A percentile compares a stretch with the other conserved stretches of the same genome.
Conservation (phyloP, 35 echinoderm and acorn worm species). For the Diadema setosum region DNA sequence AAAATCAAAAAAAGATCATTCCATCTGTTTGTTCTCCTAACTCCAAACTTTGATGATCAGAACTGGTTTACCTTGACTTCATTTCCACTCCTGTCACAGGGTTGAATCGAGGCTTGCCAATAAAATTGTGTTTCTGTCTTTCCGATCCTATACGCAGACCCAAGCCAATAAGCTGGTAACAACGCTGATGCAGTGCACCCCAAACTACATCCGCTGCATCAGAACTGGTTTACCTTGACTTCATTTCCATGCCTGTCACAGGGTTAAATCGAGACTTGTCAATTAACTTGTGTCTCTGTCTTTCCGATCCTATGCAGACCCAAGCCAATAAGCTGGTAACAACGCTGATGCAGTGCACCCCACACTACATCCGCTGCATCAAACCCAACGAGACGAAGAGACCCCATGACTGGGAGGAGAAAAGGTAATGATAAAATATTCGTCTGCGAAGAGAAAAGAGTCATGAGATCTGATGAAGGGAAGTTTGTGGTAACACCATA, state of each 20-base stretch:
- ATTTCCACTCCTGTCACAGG: too few species aligned
- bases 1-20: too few species aligned
- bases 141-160: too few species aligned
- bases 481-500: too few species aligned
- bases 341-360: constrained; percentile 87
- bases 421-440: constrained; percentile 54
- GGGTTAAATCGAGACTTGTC: constrained; percentile 54
- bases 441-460: background rate
- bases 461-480: too few species aligned
- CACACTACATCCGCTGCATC: constrained; percentile 98
- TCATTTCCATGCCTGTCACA: too few species aligned
- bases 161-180: constrained; percentile 79
- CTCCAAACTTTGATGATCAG: too few species aligned
- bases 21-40: too few species aligned
- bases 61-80: too few species aligned
- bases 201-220: constrained; percentile 96
- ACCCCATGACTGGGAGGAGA: constrained; percentile 96
- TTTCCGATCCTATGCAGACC: constrained; percentile 82
- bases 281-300: background rate
- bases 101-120: too few species aligned
- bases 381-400: constrained; percentile 98
- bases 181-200: constrained; percentile 85
- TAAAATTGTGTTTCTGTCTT: too few species aligned
- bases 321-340: constrained; percentile 86
- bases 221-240: too few species aligned